Conservation (phyloP, 2,888 invertebrate species). For the Barypeithes pellucidus region DNA sequence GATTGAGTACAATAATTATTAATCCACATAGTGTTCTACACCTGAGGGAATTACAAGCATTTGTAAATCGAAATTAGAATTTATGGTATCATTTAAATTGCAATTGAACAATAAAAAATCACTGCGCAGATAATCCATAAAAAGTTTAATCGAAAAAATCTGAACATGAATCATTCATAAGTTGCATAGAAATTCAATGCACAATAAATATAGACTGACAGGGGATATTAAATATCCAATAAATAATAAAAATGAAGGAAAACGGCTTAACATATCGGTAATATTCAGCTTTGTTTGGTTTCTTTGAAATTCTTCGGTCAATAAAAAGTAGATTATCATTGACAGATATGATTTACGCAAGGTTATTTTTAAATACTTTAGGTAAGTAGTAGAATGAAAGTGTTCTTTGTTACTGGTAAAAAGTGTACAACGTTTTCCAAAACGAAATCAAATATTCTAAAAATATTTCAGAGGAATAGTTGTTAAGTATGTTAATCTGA, state of each 20-base stretch:
- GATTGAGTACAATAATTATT: too few relatives aligned
- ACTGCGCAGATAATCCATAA: slow-evolving; percentile 25
- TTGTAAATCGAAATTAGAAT: slow-evolving; percentile 1
- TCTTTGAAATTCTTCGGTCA: slow-evolving; percentile 21
- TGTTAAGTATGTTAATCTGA: too few relatives aligned
- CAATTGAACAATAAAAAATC: slow-evolving; percentile 41
- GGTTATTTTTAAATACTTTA: slow-evolving; percentile 21
- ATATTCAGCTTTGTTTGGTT: slow-evolving; percentile 35
- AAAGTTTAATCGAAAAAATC: slow-evolving; percentile 44
- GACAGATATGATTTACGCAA: slow-evolving; percentile 16
- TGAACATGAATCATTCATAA: slow-evolving; percentile 55
- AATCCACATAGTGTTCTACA: neutral
- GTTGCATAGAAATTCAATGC: slow-evolving; percentile 55
- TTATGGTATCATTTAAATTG: slow-evolving; percentile 38
- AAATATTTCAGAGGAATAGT: too few relatives aligned
- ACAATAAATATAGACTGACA: slow-evolving; percentile 59
- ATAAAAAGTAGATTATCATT: slow-evolving; percentile 22
- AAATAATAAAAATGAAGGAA: slow-evolving; percentile 55
- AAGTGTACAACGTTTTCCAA: too few relatives aligned
- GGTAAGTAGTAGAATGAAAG: neutral
- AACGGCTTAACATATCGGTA: slow-evolving; percentile 44
- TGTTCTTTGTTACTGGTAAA: too few relatives aligned
- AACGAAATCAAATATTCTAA: too few relatives aligned
- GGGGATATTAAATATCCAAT: slow-evolving; percentile 54
- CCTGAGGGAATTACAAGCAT: slow-evolving; percentile 1